Evolutionary conservation across 2,113 vertebrate species (phyloP).

Genomic region (Burhinus oedicnemus): DNA sequence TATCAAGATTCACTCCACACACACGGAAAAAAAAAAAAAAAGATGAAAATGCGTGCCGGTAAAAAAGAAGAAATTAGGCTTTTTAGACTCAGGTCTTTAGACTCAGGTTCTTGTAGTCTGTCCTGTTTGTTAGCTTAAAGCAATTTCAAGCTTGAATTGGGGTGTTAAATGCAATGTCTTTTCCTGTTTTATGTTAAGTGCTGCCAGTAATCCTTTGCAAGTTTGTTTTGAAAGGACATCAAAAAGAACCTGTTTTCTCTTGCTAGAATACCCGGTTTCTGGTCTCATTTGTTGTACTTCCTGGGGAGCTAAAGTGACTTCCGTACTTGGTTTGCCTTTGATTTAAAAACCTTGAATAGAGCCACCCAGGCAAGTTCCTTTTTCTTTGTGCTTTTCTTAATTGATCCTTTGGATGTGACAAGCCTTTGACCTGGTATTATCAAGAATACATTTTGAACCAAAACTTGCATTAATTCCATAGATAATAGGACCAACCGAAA

Average conservation of each 20-base stretch:
- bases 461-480: not conserved
- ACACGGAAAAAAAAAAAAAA: not conserved
- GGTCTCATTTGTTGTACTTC: not conserved
- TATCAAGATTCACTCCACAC: not conserved
- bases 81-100: not conserved
- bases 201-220: not conserved
- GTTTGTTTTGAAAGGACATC: slow-evolving; percentile 17
- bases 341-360: not conserved
- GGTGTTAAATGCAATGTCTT: not conserved
- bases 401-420: not conserved
- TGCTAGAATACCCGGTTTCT: not conserved
- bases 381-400: not conserved
- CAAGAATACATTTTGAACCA: not conserved
- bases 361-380: not conserved
- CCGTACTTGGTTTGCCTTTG: not conserved
- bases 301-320: not conserved
- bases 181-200: not conserved
- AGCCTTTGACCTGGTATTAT: not conserved
- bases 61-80: fast-evolving
- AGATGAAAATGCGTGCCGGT: not conserved
- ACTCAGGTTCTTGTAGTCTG: not conserved
- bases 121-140: not conserved
- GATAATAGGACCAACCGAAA: not conserved
- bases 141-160: not conserved
- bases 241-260: not conserved